Base-by-base conservation (phyloP, 2,797 vertebrate species). In the Hemibagrus guttatus region DNA sequence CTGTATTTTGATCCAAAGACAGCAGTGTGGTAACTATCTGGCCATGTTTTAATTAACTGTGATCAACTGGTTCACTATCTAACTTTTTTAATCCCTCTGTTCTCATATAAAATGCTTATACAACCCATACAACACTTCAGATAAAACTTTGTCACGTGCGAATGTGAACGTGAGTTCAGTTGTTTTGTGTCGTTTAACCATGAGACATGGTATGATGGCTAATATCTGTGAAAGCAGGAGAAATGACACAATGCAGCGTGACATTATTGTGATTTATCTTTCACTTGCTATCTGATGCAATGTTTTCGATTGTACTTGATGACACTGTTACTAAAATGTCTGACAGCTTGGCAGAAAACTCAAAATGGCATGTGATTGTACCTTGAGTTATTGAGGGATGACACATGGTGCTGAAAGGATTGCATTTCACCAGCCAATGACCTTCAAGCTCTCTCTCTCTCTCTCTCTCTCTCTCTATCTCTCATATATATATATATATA, bases 401-500 rank as follows among this genome's bases (percentile, higher is more conserved):
- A 72, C 9, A 54, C 14, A 23, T 14, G 16, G 26, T 26, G 78
- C 21, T 61, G 78, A 26, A 39, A n/a, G 1, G 13, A 46, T 61
- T 80, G 35, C 58, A 80, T 63, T 61, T 63, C 12, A 46, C 14
- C 78, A 64, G 19, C n/a, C 79, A 6, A 19, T 64, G 31, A 61
- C 78, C 42, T 28, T 49, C 3, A 35, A 59, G 31, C 76, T 59
- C 56, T 12, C 35, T 46, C 7, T 81, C 46, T 81, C 35, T 39
- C 35, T 39, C 35, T 39, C 35, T 39, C 35, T 39, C 35, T 39
- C 35, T 39, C 35, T 39, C 35, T 39, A 0, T 81, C n/a, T n/a
- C n/a, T n/a, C n/a, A 64, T 81, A 81, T 28, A 46, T 81, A 81
- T 39, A 39, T 39, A 39, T 39, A 1, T 81, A 64, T 81, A 81